These are phyloP conservation scores for Lithobates pipiens DNA, from an alignment of 2,797 vertebrate species.

Conservation along the genomic window DNA sequence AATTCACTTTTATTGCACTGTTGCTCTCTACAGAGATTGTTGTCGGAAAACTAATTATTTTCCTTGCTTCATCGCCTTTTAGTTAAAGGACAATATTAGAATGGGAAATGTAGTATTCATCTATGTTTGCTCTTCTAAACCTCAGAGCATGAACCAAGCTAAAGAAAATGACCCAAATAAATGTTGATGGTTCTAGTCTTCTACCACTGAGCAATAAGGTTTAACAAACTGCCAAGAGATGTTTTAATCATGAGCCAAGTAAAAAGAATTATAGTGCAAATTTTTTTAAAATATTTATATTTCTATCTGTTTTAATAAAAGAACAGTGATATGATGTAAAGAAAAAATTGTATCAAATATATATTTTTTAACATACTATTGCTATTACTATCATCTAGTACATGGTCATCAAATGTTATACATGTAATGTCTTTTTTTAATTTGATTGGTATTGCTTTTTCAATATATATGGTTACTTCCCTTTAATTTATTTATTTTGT, in stretches of 20 bases:
- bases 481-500: no score
- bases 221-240: slow-evolving; percentile 69
- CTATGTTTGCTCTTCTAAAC: slow-evolving; percentile 62
- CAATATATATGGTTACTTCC: no score
- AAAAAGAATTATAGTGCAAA: slow-evolving; percentile 68
- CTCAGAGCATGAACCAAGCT: slow-evolving; percentile 60
- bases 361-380: no score
- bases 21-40: slow-evolving; percentile 37
- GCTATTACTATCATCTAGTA: no score
- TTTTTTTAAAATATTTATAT: no score
- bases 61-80: slow-evolving; percentile 69
- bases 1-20: slow-evolving; percentile 20
- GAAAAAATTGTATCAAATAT: no score
- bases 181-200: slow-evolving; percentile 68
- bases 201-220: slow-evolving; percentile 68
- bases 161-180: slow-evolving; percentile 67
- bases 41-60: slow-evolving; percentile 61
- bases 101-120: slow-evolving; percentile 68
- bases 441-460: no score
- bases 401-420: no score
- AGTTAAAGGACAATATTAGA: slow-evolving; percentile 68
- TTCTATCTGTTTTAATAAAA: no score
- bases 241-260: slow-evolving; percentile 76
- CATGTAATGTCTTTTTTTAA: no score
- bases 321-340: no score